Evolutionary conservation across 2,888 invertebrate genomes (phyloP), one percentile per base, ranked within the genome.

Genomic region (Acheta domesticus): DNA sequence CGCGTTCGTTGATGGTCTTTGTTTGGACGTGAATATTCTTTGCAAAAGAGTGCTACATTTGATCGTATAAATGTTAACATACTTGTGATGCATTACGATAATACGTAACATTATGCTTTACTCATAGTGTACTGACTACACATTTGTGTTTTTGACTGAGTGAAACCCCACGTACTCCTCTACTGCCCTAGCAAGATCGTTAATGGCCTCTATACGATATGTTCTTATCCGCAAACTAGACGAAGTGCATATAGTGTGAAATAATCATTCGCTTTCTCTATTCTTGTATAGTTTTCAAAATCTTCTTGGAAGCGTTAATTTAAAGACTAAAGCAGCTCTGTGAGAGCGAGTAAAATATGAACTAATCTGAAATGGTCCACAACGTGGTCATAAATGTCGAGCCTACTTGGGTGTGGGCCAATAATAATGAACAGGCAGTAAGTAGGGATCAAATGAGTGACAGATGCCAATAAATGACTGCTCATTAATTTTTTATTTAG

Each of bases 1-100:
- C n/a, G 62, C 62, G 62, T 62, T 62, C 62, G 62, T 62, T 62
- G 62, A 62, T 62, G n/a, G 62, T 62, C 62, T 62, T 62, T 62
- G 62, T 62, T 62, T 62, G 11, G 62, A 14, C 62, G 62, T 62
- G 62, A 62, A 62, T 62, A 62, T 62, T 62, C 62, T 62, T 62
- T 62, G 62, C 62, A 62, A 62, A 62, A 62, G 62, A 62, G 62
- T 62, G 62, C 62, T 62, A 62, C 62, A 62, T 62, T 62, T 62
- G 62, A 62, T 62, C 62, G 14, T 62, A 62, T 62, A 62, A 62
- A 62, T 62, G 62, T 62, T 62, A 62, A 62, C 62, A 62, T n/a
- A 19, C 62, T 62, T 14, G 62, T 62, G 62, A 62, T 62, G 62
- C 62, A 62, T n/a, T 62, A n/a, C n/a, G 14, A 62, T 36, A 36